Conservation (phyloP, 2,888 invertebrate species). For the Drosophila aldrichi region DNA sequence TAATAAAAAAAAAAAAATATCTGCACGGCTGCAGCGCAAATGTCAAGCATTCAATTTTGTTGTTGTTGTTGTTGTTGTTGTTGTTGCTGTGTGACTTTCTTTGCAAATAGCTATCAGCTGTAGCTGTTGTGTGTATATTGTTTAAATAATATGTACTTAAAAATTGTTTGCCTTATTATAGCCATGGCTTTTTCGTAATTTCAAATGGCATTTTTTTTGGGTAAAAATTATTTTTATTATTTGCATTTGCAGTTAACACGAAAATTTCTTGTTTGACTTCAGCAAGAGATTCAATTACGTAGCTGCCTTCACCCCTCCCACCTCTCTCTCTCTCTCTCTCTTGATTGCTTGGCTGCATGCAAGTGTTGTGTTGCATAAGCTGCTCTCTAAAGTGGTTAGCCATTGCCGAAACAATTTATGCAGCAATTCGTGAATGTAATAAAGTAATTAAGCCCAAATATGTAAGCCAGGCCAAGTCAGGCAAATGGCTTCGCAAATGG, state of each 20-base stretch:
- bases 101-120: slow-evolving; percentile 36
- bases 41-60: slow-evolving; percentile 56
- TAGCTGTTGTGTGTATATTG: slow-evolving; percentile 24
- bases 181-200: slow-evolving; percentile 49
- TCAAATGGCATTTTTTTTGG: slow-evolving; percentile 38
- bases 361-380: slow-evolving; percentile 54
- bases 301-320: not conserved
- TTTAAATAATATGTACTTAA: slow-evolving; percentile 57
- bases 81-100: slow-evolving; percentile 37
- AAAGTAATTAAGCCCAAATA: slow-evolving; percentile 65
- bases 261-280: slow-evolving; percentile 42
- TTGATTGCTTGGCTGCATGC: slow-evolving; percentile 32
- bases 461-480: slow-evolving; percentile 36
- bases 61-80: slow-evolving; percentile 22
- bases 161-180: slow-evolving; percentile 39
- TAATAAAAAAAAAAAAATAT: slow-evolving; percentile 27
- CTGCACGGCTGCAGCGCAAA: slow-evolving; percentile 42
- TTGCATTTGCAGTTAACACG: slow-evolving; percentile 62
- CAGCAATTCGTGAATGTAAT: slow-evolving; percentile 54
- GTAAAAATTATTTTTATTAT: slow-evolving; percentile 42
- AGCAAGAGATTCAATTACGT: slow-evolving; percentile 57
- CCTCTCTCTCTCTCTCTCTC: not conserved
- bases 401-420: slow-evolving; percentile 44
- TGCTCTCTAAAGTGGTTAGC: slow-evolving; percentile 31
- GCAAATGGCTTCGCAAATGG: slow-evolving; percentile 18